Evolutionary conservation across 2,113 vertebrate species (phyloP).

Genomic region (Uria lomvia): DNA sequence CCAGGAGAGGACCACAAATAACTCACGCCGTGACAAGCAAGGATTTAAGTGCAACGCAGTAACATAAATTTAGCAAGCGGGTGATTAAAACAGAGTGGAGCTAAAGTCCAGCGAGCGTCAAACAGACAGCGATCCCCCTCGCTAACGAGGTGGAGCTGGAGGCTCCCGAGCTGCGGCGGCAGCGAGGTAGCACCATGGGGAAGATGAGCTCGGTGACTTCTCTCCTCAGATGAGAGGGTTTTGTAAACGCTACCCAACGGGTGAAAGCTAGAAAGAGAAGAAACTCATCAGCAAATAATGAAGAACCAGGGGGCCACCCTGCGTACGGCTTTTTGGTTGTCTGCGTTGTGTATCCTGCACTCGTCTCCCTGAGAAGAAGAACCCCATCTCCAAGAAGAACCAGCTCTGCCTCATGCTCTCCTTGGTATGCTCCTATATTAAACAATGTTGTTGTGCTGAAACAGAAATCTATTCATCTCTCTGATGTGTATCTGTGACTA

Average conservation of each 20-base stretch:
- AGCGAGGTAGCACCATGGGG: neutral
- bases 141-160: neutral
- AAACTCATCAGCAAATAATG: neutral
- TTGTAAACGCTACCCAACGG: neutral
- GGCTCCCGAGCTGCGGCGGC: neutral
- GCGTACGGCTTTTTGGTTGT: neutral
- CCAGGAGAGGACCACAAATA: conserved; percentile 1
- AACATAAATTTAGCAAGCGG: conserved; percentile 1
- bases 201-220: neutral
- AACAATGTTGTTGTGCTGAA: neutral
- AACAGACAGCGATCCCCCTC: neutral
- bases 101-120: neutral
- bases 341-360: neutral
- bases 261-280: neutral
- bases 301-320: neutral
- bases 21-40: neutral
- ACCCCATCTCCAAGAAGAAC: neutral
- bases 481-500: too few species aligned
- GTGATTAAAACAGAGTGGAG: conserved; percentile 14
- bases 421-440: neutral
- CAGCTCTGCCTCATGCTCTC: neutral
- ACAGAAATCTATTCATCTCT: too few species aligned
- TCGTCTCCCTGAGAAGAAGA: too few species aligned
- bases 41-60: neutral
- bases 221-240: neutral